Evolutionary conservation across 2,113 vertebrate species (phyloP).

Genomic region (Perca schrenkii): DNA sequence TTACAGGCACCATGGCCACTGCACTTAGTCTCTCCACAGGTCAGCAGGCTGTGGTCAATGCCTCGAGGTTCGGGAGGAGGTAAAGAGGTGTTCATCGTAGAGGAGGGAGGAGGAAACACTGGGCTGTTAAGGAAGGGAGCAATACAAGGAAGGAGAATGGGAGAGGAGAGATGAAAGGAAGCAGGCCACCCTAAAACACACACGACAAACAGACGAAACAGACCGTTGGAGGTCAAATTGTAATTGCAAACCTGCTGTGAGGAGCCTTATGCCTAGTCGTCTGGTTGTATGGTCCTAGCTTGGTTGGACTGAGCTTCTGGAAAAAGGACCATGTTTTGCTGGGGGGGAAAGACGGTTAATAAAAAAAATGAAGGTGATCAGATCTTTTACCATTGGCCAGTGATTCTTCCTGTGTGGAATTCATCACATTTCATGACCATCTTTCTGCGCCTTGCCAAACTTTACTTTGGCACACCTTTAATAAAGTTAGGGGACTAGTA

Average conservation of each 20-base stretch:
- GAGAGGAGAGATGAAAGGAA: neutral
- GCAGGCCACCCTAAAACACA: constrained; percentile 16
- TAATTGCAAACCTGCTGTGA: neutral
- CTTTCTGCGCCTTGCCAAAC: neutral
- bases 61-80: constrained; percentile 7
- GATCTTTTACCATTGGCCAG: neutral
- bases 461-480: neutral
- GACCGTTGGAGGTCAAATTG: too few relatives aligned
- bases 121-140: neutral
- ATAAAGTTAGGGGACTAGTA: neutral
- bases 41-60: constrained; percentile 62
- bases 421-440: neutral
- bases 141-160: neutral
- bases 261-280: neutral
- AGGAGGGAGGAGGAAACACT: neutral
- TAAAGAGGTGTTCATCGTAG: constrained; percentile 21
- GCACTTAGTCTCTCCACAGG: constrained; percentile 82
- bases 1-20: constrained; percentile 82
- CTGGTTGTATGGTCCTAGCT: neutral
- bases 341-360: neutral
- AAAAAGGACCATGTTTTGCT: neutral
- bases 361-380: neutral
- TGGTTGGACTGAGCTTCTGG: neutral
- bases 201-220: too few relatives aligned
- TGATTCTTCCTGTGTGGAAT: neutral